phyloP scores from a whole-genome alignment of 2,888 invertebrate genomes.

The Dusona sp. region DNA sequence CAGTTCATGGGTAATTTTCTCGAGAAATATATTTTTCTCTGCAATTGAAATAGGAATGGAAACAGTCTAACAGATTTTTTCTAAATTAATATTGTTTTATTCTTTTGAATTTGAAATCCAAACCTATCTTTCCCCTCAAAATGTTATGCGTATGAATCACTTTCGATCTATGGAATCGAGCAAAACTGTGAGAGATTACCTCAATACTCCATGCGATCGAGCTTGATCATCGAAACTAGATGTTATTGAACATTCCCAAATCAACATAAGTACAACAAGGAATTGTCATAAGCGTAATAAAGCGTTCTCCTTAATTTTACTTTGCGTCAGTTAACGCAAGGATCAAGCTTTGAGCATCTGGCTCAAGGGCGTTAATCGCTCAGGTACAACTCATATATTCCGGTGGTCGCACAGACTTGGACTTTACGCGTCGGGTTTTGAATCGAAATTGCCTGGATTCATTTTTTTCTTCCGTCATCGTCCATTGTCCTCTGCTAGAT shows the following conservation, averaged over 20 bases:
- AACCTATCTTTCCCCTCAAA: too few relatives aligned
- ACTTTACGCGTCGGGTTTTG: slow-evolving; percentile 35
- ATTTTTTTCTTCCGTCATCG: slow-evolving; percentile 23
- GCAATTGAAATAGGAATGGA: background rate
- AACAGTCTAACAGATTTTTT: background rate
- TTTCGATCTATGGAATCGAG: background rate
- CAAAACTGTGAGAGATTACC: background rate
- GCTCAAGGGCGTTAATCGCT: slow-evolving; percentile 10
- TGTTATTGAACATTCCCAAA: background rate
- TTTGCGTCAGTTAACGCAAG: background rate
- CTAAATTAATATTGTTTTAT: background rate
- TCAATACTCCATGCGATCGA: background rate
- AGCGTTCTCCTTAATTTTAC: background rate
- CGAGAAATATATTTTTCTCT: background rate
- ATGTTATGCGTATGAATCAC: background rate
- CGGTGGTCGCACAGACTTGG: slow-evolving; percentile 22
- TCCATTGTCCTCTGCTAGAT: background rate
- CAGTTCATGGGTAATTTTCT: background rate
- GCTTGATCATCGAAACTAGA: background rate
- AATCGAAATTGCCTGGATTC: slow-evolving; percentile 42
- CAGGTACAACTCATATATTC: slow-evolving; percentile 40
- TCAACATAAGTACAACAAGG: background rate
- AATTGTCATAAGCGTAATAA: background rate
- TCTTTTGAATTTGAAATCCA: background rate
- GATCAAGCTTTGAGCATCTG: slow-evolving; percentile 3